Conservation (phyloP, 2,113 vertebrate genomes). For the Mugil cephalus region DNA sequence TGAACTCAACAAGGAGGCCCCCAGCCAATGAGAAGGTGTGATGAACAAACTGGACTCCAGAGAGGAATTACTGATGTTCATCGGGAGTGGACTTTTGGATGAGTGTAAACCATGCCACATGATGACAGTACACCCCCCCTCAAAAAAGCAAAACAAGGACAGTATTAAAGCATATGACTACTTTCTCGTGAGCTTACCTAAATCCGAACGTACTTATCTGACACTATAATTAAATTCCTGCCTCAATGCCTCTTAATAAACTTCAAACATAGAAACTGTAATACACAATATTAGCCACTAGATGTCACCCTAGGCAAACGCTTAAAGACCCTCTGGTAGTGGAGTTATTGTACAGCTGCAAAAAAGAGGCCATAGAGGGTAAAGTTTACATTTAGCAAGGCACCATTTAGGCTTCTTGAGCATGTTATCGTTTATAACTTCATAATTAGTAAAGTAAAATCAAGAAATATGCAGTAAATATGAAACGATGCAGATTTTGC, state of each 20-base stretch:
- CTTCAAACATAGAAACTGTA: background rate
- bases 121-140: background rate
- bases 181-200: background rate
- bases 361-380: background rate
- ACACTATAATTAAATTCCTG: background rate
- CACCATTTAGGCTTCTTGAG: background rate
- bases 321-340: constrained; percentile 1
- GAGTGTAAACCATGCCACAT: background rate
- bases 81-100: background rate
- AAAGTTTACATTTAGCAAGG: background rate
- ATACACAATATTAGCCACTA: constrained; percentile 44
- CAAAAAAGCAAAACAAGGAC: background rate
- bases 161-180: background rate
- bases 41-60: background rate
- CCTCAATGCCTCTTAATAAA: background rate
- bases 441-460: background rate
- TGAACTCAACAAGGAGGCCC: constrained; percentile 4
- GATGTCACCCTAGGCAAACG: constrained; percentile 48
- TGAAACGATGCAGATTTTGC: background rate
- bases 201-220: constrained; percentile 5
- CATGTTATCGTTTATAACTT: background rate
- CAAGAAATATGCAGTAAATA: background rate
- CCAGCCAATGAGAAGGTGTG: constrained; percentile 7
- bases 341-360: background rate
- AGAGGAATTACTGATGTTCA: background rate